Conservation (phyloP, 2,797 vertebrate genomes). For the Anomalospiza imberbis region DNA sequence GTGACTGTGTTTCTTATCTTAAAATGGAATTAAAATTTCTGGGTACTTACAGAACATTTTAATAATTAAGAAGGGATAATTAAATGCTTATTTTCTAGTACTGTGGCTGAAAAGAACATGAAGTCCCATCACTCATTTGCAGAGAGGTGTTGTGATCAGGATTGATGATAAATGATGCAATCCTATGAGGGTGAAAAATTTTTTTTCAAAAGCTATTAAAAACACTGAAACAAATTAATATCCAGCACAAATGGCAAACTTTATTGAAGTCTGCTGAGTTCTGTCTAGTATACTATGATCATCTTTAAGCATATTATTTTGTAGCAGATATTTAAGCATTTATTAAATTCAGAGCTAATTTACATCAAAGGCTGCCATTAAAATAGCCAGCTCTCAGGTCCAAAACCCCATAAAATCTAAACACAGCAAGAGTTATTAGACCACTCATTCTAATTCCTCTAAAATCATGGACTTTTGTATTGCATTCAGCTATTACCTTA, state of each 20-base stretch:
- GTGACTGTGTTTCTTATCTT: conserved; percentile 46
- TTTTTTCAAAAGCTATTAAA: background rate
- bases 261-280: background rate
- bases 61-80: conserved; percentile 47
- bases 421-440: background rate
- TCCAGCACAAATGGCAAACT: background rate
- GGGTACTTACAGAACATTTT: conserved; percentile 6
- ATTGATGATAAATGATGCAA: background rate
- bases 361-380: background rate
- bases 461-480: background rate
- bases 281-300: background rate
- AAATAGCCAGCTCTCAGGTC: background rate
- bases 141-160: background rate
- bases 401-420: background rate
- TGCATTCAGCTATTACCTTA: background rate
- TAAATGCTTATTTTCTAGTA: conserved; percentile 44
- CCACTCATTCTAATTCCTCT: background rate
- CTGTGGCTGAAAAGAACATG: conserved; percentile 38
- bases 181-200: background rate
- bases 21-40: conserved; percentile 43
- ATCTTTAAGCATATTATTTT: background rate
- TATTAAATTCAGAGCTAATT: background rate
- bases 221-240: background rate
- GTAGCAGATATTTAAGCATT: background rate
- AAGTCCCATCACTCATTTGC: conserved; percentile 13